Base-by-base conservation (phyloP, 2,888 invertebrate species). In the Polietes domitor region DNA sequence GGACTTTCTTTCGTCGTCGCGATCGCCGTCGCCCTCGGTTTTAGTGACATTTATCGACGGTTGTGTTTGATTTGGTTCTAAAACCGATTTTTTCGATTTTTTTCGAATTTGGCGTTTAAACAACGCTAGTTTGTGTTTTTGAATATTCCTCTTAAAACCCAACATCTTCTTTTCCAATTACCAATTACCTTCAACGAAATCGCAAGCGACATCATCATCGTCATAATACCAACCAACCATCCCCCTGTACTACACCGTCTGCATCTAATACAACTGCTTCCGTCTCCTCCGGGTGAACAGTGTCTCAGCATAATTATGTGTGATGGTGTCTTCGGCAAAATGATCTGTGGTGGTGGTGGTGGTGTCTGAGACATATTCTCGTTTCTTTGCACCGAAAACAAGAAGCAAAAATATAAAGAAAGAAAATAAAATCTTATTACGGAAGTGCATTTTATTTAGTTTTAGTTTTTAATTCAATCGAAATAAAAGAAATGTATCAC, bases 381-480 rank as follows among this genome's bases (percentile, higher is more conserved):
- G 19, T 15, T 24, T 58, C 17, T 53, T 61, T 77, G 68, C 68
- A 70, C 76, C 72, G 76, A 72, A 76, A 72, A 61, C 32, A 53
- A n/a, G 9, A 50, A 63, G 12, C n/a, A 37, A 37, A 12, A 65
- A 32, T 4, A 28, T 15, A 58, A 32, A 28, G 9, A 17, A 63
- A 58, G 17, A 61, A 32, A 2, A 63, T 1, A 53, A 37, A 58
- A 61, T 68, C n/a, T 4, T 28, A 78, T 78, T 61, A 84, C 81
- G 84, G 84, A 84, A 84, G 84, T 84, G 84, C 55, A 79, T 81
- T 84, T 78, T 37, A 72, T 75, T 71, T 68, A 73, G 50, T 37
- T 53, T 63, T 71, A 83, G 47, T 50, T n/a, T 41, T 28, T 24
- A 61, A 71, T 68, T 5, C 21, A 28, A 76, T 17, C 0, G 53